Evolutionary conservation across 2,888 invertebrate genomes (phyloP).

Genomic region (Ypsolopha sequella): DNA sequence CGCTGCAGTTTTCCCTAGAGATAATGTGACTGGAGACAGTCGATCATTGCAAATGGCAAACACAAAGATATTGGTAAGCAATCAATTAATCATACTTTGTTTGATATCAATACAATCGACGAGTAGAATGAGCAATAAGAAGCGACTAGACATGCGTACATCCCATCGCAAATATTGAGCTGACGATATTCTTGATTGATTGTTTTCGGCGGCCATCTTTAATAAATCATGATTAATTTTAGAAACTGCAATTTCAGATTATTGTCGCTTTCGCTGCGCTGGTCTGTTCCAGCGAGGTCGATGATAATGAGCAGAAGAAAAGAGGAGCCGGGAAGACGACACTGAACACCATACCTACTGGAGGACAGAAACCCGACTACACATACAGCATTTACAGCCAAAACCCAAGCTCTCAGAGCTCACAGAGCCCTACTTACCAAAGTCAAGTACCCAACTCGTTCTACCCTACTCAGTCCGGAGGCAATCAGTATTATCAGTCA

Average conservation of each 20-base stretch:
- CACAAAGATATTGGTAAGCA: conserved; percentile 51
- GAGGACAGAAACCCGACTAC: conserved; percentile 58
- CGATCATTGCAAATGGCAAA: conserved; percentile 32
- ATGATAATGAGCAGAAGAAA: conserved; percentile 57
- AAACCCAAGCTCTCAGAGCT: conserved; percentile 28
- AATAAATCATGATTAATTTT: conserved; percentile 25
- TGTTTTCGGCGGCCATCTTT: conserved; percentile 20
- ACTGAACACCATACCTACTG: conserved; percentile 50
- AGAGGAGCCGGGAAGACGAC: conserved; percentile 48
- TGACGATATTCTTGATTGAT: conserved; percentile 23
- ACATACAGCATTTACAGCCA: conserved; percentile 52
- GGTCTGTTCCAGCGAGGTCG: conserved; percentile 42
- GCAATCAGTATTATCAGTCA: conserved; percentile 37
- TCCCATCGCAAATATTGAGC: conserved; percentile 1
- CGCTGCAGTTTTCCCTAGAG: conserved; percentile 29
- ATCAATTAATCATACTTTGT: neutral
- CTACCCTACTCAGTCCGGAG: conserved; percentile 44
- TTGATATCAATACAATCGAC: no score
- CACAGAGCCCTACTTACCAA: conserved; percentile 32
- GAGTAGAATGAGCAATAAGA: no score
- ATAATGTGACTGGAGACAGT: conserved; percentile 38
- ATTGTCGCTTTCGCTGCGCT: conserved; percentile 39
- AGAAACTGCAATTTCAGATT: conserved; percentile 34
- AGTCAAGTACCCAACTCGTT: conserved; percentile 45
- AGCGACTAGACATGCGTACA: neutral